Evolutionary conservation across 2,113 vertebrate genomes (phyloP).

Genomic region (Lutjanus erythropterus): DNA sequence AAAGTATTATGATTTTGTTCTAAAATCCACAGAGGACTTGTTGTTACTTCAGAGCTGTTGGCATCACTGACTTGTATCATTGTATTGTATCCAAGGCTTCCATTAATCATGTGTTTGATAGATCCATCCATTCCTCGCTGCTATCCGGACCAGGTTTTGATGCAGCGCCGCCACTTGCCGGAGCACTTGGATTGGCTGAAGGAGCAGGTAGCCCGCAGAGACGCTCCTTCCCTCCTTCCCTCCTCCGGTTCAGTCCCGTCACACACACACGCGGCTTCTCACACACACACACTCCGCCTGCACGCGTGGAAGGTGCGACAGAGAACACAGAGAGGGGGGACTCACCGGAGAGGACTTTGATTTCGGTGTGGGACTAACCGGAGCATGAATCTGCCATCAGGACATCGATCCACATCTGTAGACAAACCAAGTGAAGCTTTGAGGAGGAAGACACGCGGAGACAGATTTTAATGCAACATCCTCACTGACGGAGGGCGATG

Average conservation of each 20-base stretch:
- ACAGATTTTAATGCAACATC: constrained; percentile 64
- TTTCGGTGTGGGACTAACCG: constrained; percentile 35
- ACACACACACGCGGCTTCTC: constrained; percentile 19
- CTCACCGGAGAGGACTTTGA: constrained; percentile 59
- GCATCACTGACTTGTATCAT: not conserved
- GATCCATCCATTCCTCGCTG: constrained; percentile 68
- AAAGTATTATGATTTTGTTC: not conserved
- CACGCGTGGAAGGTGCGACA: constrained; percentile 56
- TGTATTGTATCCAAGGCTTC: not conserved
- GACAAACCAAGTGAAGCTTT: constrained; percentile 48
- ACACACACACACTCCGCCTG: constrained; percentile 19
- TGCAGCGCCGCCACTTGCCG: constrained; percentile 69
- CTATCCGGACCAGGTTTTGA: constrained; percentile 81
- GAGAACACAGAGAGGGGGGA: constrained; percentile 20
- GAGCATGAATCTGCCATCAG: constrained; percentile 71
- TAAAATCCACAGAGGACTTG: not conserved
- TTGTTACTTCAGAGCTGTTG: not conserved
- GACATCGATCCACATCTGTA: constrained; percentile 56
- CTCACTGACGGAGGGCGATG: constrained; percentile 59
- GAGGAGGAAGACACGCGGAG: constrained; percentile 39
- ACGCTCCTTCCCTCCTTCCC: constrained; percentile 71
- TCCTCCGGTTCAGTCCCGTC: constrained; percentile 72
- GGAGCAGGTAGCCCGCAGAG: constrained; percentile 78
- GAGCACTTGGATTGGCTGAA: constrained; percentile 82
- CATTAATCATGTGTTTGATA: not conserved